Percentiles rank a stretch among this genome's conserved stretches.
These are phyloP conservation scores for Sceloporus tristichus DNA, from an alignment of 2,113 vertebrate genomes.

Conservation along the genomic window DNA sequence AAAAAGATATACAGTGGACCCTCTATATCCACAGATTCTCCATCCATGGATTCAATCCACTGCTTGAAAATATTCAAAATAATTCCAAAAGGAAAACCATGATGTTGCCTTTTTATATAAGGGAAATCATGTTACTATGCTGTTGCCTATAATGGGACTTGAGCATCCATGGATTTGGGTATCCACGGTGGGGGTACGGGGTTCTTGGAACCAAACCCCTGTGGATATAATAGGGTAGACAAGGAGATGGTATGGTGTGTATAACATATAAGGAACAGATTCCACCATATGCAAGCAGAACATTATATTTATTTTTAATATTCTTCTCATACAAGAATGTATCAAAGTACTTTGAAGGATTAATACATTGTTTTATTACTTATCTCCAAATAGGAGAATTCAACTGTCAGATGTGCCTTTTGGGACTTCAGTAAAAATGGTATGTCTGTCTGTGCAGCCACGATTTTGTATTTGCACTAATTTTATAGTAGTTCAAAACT, in stretches of 20 bases:
- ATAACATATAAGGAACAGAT: not conserved
- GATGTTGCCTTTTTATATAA: no score
- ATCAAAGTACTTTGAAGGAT: constrained; percentile 18
- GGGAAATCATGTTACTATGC: no score
- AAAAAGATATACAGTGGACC: not conserved
- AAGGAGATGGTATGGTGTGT: not conserved
- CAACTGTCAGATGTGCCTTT: constrained; percentile 83
- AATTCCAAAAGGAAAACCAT: no score
- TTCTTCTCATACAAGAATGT: not conserved
- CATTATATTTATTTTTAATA: not conserved
- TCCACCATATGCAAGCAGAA: not conserved
- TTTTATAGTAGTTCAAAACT: constrained; percentile 7
- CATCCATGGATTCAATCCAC: no score
- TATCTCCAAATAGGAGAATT: constrained; percentile 76
- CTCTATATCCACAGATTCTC: no score
- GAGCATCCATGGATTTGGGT: no score
- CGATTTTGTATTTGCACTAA: not conserved
- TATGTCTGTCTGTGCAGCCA: constrained; percentile 69
- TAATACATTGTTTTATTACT: constrained; percentile 43
- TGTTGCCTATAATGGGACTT: no score
- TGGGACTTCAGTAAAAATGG: constrained; percentile 90
- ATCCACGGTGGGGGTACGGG: no score
- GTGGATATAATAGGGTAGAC: not conserved
- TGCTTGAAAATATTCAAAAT: no score
- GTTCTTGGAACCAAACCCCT: no score